These are phyloP conservation scores for Campylomormyrus numenius DNA, from an alignment of 2,113 vertebrate species.

Conservation along the genomic window DNA sequence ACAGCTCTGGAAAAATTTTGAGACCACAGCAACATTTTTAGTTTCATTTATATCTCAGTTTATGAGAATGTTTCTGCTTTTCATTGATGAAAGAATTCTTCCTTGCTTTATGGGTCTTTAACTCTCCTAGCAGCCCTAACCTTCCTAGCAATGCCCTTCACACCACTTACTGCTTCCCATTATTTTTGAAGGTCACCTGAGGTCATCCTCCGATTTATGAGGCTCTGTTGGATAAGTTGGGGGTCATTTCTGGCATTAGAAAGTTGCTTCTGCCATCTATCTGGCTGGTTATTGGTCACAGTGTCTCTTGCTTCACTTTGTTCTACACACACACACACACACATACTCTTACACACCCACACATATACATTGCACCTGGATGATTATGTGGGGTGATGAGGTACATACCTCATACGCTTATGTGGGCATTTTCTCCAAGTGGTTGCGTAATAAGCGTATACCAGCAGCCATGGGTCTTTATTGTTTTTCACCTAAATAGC, in stretches of 20 bases:
- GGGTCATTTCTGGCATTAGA: not conserved
- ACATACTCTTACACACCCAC: not conserved
- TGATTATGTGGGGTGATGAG: not conserved
- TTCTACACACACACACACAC: not conserved
- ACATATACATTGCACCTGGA: not conserved
- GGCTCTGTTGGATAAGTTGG: not conserved
- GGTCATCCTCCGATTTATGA: not conserved
- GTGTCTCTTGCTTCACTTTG: not conserved
- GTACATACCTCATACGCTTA: not conserved
- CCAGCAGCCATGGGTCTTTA: not conserved
- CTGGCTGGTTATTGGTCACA: not conserved
- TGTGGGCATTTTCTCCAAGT: not conserved
- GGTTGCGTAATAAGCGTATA: not conserved
- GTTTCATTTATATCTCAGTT: not conserved
- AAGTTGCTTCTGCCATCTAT: not conserved
- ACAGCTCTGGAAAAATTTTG: not conserved
- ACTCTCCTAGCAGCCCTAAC: not conserved
- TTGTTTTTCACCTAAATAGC: conserved; percentile 22
- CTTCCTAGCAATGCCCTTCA: not conserved
- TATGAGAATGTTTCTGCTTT: not conserved
- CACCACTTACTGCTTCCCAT: not conserved
- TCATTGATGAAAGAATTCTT: not conserved
- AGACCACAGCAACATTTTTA: not conserved
- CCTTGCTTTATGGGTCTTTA: not conserved
- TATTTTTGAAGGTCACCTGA: not conserved